A percentile compares a stretch with the other conserved stretches of the same genome.
phyloP scores from a whole-genome alignment of 1,140 invertebrate genomes.

The Neodiprion pinetum region DNA sequence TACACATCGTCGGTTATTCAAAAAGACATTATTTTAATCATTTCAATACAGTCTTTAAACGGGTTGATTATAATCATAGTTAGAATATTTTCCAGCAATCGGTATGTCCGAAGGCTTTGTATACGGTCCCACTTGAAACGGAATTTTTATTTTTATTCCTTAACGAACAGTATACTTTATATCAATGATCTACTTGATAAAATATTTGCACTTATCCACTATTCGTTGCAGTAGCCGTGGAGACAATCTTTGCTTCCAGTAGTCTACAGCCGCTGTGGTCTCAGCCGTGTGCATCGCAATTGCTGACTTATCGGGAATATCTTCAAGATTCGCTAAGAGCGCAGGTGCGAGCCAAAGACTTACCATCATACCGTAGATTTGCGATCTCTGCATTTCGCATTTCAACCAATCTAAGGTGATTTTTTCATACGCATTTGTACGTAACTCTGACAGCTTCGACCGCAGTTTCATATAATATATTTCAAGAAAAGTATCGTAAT shows the following conservation, averaged over 20 bases:
- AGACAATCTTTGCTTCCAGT: slow-evolving; percentile 1
- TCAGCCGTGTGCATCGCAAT: not conserved
- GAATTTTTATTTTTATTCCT: too few species aligned
- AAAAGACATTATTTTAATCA: too few species aligned
- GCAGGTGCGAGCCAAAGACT: slow-evolving; percentile 1
- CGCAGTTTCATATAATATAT: not conserved
- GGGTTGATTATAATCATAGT: too few species aligned
- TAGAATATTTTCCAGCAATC: too few species aligned
- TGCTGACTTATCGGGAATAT: not conserved
- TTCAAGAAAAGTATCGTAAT: not conserved
- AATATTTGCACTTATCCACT: not conserved
- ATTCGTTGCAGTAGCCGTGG: not conserved
- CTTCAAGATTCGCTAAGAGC: not conserved
- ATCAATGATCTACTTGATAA: not conserved
- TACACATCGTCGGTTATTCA: too few species aligned
- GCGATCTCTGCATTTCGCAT: not conserved
- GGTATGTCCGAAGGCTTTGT: too few species aligned
- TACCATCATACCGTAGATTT: not conserved
- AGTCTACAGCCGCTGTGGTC: not conserved
- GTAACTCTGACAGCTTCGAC: not conserved
- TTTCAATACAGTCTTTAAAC: too few species aligned
- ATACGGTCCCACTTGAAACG: too few species aligned
- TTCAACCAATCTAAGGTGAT: not conserved
- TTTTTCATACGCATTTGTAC: not conserved
- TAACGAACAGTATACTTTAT: too few species aligned